These are phyloP conservation scores for Lepus townsendii DNA, from an alignment of 2,797 vertebrate species.

Conservation along the genomic window DNA sequence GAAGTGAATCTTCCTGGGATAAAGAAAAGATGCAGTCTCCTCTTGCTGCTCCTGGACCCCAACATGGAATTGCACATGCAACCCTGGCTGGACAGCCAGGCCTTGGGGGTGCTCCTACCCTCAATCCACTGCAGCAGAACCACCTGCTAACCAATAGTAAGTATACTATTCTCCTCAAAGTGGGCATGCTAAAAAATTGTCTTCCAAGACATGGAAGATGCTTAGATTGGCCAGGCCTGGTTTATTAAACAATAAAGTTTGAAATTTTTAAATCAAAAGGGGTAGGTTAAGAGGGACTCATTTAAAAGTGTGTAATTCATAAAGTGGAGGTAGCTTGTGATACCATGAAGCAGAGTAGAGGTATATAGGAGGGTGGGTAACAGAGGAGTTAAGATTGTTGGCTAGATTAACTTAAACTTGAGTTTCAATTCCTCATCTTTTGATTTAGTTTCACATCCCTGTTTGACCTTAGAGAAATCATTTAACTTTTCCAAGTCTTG, in stretches of 20 bases:
- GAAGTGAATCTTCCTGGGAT: conserved; percentile 95
- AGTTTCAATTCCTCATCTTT: not conserved
- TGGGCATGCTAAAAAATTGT: not conserved
- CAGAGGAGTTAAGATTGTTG: conserved; percentile 12
- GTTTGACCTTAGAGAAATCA: not conserved
- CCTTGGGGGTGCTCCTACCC: conserved; percentile 88
- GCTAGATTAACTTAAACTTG: not conserved
- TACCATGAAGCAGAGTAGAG: not conserved
- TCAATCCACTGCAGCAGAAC: conserved; percentile 93
- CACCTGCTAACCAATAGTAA: conserved; percentile 94
- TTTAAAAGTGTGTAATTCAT: not conserved
- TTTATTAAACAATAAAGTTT: not conserved
- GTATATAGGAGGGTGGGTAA: not conserved
- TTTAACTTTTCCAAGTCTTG: not conserved
- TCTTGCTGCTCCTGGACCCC: conserved; percentile 88
- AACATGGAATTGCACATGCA: conserved; percentile 89
- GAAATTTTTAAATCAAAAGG: not conserved
- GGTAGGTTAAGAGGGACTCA: not conserved
- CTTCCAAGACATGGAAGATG: not conserved
- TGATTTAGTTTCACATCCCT: not conserved
- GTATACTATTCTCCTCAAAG: conserved; percentile 74
- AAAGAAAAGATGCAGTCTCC: conserved; percentile 95
- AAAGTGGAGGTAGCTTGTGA: not conserved
- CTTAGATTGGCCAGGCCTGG: not conserved
- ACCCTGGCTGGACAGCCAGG: conserved; percentile 88